Conservation (phyloP, 2,113 vertebrate species). For the Galemys pyrenaicus region DNA sequence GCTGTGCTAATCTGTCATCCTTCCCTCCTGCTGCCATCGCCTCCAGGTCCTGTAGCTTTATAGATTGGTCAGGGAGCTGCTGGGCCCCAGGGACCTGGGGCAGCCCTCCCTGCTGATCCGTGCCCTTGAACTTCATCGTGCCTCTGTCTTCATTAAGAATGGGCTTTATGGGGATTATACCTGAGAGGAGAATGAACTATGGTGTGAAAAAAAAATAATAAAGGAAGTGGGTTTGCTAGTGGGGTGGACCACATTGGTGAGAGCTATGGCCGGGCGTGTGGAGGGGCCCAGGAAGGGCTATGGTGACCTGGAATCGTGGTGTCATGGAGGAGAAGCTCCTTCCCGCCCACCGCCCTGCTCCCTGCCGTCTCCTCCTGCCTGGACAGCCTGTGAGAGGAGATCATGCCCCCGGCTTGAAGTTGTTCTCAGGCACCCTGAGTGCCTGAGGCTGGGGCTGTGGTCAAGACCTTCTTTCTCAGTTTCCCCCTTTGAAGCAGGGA, state of each 20-base stretch:
- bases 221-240: neutral
- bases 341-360: neutral
- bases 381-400: rapidly evolving
- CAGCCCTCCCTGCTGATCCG: no score
- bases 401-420: neutral
- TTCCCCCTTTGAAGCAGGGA: neutral
- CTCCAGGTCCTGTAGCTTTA: rapidly evolving
- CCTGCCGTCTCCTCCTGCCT: rapidly evolving
- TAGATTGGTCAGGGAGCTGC: rapidly evolving
- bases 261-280: rapidly evolving
- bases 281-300: neutral
- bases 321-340: neutral
- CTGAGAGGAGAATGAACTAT: no score
- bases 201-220: no score
- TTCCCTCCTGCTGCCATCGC: neutral
- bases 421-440: neutral
- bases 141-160: neutral
- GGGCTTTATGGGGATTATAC: no score
- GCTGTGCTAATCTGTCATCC: neutral
- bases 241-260: neutral
- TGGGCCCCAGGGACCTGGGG: no score
- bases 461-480: neutral
- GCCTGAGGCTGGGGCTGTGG: neutral
- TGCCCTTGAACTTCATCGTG: neutral
- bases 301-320: neutral